Evolutionary conservation across 2,113 vertebrate genomes (phyloP).

Genomic region (Periophthalmus modestus): DNA sequence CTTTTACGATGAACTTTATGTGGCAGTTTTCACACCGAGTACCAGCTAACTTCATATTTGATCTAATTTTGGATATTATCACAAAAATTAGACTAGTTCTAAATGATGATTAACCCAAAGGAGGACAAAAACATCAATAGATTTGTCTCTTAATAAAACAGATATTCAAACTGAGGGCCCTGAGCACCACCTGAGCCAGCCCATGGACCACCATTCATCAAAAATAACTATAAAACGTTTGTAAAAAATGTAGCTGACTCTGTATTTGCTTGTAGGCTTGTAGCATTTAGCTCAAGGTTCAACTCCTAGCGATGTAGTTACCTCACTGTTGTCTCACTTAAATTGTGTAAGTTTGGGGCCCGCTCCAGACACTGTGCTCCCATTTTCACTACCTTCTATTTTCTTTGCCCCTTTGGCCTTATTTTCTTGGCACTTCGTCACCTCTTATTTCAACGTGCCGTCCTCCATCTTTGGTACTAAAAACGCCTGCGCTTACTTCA

Average conservation of each 20-base stretch:
- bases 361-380: constrained; percentile 3
- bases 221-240: too few relatives aligned
- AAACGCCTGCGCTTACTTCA: constrained; percentile 28
- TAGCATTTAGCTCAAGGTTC: neutral
- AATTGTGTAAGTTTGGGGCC: neutral
- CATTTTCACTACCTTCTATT: constrained; percentile 15
- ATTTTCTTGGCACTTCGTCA: constrained; percentile 22
- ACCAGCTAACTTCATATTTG: too few relatives aligned
- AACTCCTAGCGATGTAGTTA: neutral
- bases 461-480: constrained; percentile 19
- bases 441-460: constrained; percentile 32
- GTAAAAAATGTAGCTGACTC: neutral
- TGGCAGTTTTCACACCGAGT: too few relatives aligned
- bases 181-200: too few relatives aligned
- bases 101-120: too few relatives aligned
- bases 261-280: neutral
- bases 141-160: too few relatives aligned
- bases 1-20: neutral
- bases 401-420: constrained; percentile 48
- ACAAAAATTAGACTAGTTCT: too few relatives aligned
- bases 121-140: too few relatives aligned
- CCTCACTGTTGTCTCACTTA: neutral
- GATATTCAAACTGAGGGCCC: too few relatives aligned
- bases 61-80: too few relatives aligned
- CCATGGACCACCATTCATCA: too few relatives aligned